phyloP scores from a whole-genome alignment of 2,797 vertebrate species.

The Tokudaia tokunoshimensis region DNA sequence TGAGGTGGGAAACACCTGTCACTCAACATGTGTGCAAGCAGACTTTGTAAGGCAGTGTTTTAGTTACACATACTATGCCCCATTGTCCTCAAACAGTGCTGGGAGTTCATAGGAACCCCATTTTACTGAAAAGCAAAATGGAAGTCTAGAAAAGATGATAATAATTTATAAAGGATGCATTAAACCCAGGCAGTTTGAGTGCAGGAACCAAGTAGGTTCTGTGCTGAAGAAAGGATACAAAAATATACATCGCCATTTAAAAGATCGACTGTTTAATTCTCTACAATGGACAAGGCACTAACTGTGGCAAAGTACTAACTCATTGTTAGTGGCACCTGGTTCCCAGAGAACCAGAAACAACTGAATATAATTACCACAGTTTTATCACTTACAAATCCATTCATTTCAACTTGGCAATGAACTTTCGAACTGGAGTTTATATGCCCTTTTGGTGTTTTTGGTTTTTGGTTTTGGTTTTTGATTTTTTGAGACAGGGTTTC shows the following conservation, averaged over 20 bases:
- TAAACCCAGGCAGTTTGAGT: background rate
- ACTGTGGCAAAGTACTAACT: background rate
- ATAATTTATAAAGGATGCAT: background rate
- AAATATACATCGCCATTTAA: background rate
- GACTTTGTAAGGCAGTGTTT: background rate
- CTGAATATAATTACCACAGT: background rate
- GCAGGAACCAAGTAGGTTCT: background rate
- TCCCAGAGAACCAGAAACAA: constrained; percentile 8
- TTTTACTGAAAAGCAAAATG: background rate
- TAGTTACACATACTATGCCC: background rate
- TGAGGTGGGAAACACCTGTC: background rate
- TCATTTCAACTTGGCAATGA: background rate
- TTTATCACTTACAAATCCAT: background rate
- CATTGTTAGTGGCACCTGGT: background rate
- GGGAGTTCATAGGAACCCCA: background rate
- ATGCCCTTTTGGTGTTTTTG: background rate
- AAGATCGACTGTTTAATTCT: background rate
- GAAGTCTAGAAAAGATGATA: background rate
- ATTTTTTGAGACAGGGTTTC: too few relatives aligned
- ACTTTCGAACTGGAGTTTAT: background rate
- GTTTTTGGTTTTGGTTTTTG: too few relatives aligned
- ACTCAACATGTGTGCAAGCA: background rate
- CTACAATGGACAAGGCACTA: background rate
- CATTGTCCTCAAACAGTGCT: constrained; percentile 3
- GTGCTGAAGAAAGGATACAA: background rate